Evolutionary conservation across 2,888 invertebrate species (phyloP).

Genomic region (Nomada lathburiana): DNA sequence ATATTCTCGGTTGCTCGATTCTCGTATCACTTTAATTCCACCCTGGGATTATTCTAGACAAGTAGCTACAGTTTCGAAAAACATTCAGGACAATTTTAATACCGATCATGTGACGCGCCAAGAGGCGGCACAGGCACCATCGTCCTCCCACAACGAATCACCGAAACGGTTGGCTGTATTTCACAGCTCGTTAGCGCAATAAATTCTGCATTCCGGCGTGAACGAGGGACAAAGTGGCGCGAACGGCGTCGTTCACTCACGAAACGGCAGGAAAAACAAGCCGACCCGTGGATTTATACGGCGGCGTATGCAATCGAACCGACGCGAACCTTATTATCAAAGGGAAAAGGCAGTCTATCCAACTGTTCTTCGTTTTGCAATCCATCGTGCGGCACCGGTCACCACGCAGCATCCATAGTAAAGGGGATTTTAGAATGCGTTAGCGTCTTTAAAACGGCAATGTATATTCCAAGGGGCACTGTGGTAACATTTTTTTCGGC

Average conservation of each 20-base stretch:
- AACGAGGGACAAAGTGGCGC: slow-evolving; percentile 8
- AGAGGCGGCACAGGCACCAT: neutral
- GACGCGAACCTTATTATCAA: slow-evolving; percentile 5
- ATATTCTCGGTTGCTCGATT: neutral
- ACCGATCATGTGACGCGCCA: neutral
- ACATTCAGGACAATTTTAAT: neutral
- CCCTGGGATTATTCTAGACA: neutral
- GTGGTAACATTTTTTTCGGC: slow-evolving; percentile 19
- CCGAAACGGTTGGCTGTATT: slow-evolving; percentile 20
- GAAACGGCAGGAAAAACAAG: slow-evolving; percentile 26
- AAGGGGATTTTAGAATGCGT: slow-evolving; percentile 21
- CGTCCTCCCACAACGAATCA: neutral
- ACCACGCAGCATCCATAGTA: slow-evolving; percentile 41
- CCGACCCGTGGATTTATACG: slow-evolving; percentile 19
- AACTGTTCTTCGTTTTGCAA: slow-evolving; percentile 37
- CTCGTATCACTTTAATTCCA: neutral
- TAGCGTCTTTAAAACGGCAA: slow-evolving; percentile 1
- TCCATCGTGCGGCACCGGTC: neutral
- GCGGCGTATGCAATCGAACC: slow-evolving; percentile 15
- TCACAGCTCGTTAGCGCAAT: slow-evolving; percentile 31
- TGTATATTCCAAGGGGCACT: slow-evolving; percentile 18
- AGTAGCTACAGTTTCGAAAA: neutral
- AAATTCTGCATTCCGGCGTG: slow-evolving; percentile 19
- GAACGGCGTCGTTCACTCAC: slow-evolving; percentile 10
- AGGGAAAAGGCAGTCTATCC: slow-evolving; percentile 7